These are phyloP conservation scores for Adelphocoris suturalis DNA, from an alignment of 2,888 invertebrate genomes.

Conservation along the genomic window DNA sequence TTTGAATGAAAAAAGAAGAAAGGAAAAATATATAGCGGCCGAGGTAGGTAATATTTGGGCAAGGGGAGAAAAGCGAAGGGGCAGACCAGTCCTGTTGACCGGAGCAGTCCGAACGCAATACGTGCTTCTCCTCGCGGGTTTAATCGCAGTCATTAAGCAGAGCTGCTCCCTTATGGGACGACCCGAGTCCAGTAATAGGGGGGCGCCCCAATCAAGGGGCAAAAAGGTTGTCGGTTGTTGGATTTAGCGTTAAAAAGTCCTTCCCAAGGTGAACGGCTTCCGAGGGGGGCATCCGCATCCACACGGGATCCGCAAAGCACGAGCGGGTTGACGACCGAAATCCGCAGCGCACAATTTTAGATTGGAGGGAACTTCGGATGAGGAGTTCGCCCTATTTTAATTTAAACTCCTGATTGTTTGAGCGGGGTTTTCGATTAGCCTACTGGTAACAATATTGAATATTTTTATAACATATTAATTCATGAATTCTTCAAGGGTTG, in stretches of 20 bases:
- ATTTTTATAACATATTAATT: too few species aligned
- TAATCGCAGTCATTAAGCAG: constrained; percentile 41
- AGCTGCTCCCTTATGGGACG: constrained; percentile 47
- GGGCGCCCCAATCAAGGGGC: constrained; percentile 37
- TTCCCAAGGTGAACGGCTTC: constrained; percentile 46
- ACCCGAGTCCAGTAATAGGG: constrained; percentile 24
- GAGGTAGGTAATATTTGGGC: not conserved
- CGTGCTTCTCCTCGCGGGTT: constrained; percentile 31
- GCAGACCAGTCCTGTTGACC: not conserved
- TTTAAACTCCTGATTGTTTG: too few species aligned
- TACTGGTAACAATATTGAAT: not conserved
- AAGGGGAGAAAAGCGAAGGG: not conserved
- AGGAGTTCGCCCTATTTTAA: too few species aligned
- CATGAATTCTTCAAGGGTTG: too few species aligned
- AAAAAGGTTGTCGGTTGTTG: not conserved
- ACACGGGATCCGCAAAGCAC: not conserved
- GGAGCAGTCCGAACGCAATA: constrained; percentile 11
- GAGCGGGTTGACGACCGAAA: constrained; percentile 46
- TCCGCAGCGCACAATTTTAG: not conserved
- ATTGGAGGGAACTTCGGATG: too few species aligned
- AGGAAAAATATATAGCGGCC: not conserved
- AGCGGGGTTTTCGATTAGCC: too few species aligned
- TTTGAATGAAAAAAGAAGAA: not conserved
- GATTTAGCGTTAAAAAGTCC: constrained; percentile 40
- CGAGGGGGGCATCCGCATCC: not conserved